Conservation (phyloP, 1,140 invertebrate genomes). For the Drosophila ironensis region DNA sequence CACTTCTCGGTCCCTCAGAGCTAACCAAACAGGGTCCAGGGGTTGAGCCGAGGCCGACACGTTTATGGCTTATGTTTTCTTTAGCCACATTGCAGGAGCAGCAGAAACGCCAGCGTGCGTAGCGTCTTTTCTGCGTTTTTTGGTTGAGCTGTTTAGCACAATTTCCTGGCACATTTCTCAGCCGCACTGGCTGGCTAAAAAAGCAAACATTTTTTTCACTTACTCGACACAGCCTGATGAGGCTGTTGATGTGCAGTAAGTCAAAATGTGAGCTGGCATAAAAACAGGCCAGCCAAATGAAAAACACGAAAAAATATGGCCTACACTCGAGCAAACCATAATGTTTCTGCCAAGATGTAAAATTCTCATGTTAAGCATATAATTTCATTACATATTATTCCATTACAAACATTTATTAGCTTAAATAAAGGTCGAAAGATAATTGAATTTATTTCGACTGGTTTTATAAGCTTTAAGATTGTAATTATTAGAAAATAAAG, state of each 20-base stretch:
- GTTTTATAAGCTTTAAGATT: no score
- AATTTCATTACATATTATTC: no score
- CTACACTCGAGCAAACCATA: neutral
- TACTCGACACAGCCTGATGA: slow-evolving; percentile 53
- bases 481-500: no score
- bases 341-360: no score
- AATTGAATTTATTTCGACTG: no score
- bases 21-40: slow-evolving; percentile 1
- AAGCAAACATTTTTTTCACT: slow-evolving; percentile 68
- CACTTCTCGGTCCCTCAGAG: neutral
- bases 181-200: slow-evolving; percentile 20
- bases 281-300: slow-evolving; percentile 38
- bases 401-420: no score
- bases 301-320: slow-evolving; percentile 24
- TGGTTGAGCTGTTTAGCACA: slow-evolving; percentile 61
- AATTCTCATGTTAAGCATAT: no score
- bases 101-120: slow-evolving; percentile 9
- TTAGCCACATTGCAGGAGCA: slow-evolving; percentile 31
- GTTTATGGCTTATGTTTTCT: slow-evolving; percentile 63
- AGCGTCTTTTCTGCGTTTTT: slow-evolving; percentile 41
- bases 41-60: slow-evolving; percentile 4
- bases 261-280: slow-evolving; percentile 51
- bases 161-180: slow-evolving; percentile 73
- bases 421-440: no score
- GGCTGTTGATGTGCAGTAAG: slow-evolving; percentile 65